A percentile compares a stretch with the other conserved stretches of the same genome.
Evolutionary conservation across 2,888 invertebrate species (phyloP).

Genomic region (Phaedon cochleariae): DNA sequence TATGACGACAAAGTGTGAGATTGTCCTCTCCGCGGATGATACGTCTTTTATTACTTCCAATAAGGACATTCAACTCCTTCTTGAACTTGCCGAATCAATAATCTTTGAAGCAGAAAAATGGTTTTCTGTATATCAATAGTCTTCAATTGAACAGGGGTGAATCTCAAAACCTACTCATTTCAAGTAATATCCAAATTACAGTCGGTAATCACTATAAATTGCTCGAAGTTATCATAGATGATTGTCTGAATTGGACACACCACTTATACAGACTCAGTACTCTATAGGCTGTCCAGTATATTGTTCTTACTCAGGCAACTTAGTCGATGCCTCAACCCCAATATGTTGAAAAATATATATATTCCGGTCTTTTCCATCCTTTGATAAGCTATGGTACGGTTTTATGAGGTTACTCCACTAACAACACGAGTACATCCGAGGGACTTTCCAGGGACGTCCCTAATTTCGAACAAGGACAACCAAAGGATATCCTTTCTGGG

Average conservation of each 20-base stretch:
- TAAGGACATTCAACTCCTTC: not conserved
- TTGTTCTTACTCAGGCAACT: too few species aligned
- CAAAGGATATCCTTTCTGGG: too few species aligned
- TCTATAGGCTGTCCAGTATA: slow-evolving; percentile 25
- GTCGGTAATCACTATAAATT: not conserved
- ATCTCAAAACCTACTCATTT: not conserved
- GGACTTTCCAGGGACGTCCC: too few species aligned
- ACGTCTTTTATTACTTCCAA: too few species aligned
- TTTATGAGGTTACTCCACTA: not conserved
- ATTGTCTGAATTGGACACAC: not conserved
- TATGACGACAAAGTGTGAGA: too few species aligned
- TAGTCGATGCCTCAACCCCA: not conserved
- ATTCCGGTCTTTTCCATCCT: too few species aligned
- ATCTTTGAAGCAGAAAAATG: not conserved
- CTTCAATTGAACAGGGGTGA: too few species aligned
- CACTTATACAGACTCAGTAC: not conserved
- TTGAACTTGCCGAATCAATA: not conserved
- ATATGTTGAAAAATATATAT: not conserved
- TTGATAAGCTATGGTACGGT: slow-evolving; percentile 8
- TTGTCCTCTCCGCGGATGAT: too few species aligned
- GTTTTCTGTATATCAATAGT: not conserved
- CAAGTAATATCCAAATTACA: not conserved
- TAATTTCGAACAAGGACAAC: too few species aligned
- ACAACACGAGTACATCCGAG: too few species aligned
- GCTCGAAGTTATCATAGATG: too few species aligned